Evolutionary conservation across 1,140 invertebrate genomes (phyloP), one percentile per base, ranked within the genome.

Genomic region (Ganaspis sp.): DNA sequence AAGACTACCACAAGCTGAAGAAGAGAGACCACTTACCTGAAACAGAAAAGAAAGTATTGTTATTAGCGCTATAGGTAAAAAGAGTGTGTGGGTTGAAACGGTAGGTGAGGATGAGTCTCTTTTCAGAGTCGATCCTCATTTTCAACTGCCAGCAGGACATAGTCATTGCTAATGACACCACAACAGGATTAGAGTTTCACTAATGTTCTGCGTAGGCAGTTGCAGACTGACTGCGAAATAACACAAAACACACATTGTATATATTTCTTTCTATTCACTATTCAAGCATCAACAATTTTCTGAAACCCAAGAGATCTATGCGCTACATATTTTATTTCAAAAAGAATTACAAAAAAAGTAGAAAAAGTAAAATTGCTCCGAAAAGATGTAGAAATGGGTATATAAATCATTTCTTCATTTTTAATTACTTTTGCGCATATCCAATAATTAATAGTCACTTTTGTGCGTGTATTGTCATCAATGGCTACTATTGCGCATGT

Each of bases 11-110:
- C 8, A 19, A 26, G 21, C 23, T 9, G 53, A 54, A 54, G 23
- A 64, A 64, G 26, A 64, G 23, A 26, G 58, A 26, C n/a, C 58
- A 64, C 58, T 64, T 64, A 64, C 58, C 58, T 64, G 58, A 64
- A 64, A 64, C 23, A 64, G 26, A 64, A 64, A 64, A 64, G 26
- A 34, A n/a, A 64, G n/a, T n/a, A 64, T 12, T 34, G 29, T 64
- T 64, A 64, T 64, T 64, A 64, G 58, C 58, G 26, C 8, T 15
- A 29, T 11, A 6, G 23, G 1, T 1, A 5, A 3, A 34, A 15
- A 1, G 11, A 64, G 58, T n/a, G 54, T 58, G 58, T 64, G 58
- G 58, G 11, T 34, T 64, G 58, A n/a, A 64, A 64, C 58, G 58
- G 58, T 64, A 64, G 58, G 23, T 26, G 26, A 64, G 9, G 26